Evolutionary conservation across 2,888 invertebrate genomes (phyloP), one percentile per base, ranked within the genome.

Genomic region (Anorthoa munda): DNA sequence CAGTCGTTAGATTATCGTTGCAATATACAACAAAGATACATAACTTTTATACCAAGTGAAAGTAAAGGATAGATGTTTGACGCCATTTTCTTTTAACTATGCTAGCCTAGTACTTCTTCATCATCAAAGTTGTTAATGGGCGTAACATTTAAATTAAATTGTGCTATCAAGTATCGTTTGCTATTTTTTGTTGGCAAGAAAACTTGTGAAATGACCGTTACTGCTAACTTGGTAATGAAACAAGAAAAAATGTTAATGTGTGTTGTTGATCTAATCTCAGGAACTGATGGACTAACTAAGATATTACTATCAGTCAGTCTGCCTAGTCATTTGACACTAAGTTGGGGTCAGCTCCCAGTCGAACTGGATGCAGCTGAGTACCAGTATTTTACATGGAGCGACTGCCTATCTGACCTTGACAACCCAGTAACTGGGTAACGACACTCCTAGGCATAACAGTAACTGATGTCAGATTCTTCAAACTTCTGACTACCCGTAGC

Each of bases 1-100:
- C 68, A 64, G 59, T 61, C 65, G 72, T 77, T 79, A 77, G 51
- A 77, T 64, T 77, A 51, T 63, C 51, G 71, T 58, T 66, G 82
- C 66, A 58, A 79, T 79, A 79, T 11, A 45, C 56, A 53, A 70
- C 26, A 66, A 77, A 66, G 48, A 70, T 82, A 65, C 18, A 64
- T 69, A 81, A 77, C 26, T 66, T 56, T 55, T 17, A 39, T 13
- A 56, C 31, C 2, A 50, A 70, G 71, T 66, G 79, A 79, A 79
- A 82, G 78, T 82, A n/a, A 11, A 55, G n/a, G 13, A 64, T 60
- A 15, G 51, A 64, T 64, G 55, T 21, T 76, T 65, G 55, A 60
- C 64, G 77, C 56, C 39, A 71, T 79, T 70, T 82, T 58, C 66
- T 70, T 46, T 48, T 55, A 55, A 77, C 59, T 70, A 69, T 82